Conservation (phyloP, 2,888 invertebrate genomes). For the Formica aserva region DNA sequence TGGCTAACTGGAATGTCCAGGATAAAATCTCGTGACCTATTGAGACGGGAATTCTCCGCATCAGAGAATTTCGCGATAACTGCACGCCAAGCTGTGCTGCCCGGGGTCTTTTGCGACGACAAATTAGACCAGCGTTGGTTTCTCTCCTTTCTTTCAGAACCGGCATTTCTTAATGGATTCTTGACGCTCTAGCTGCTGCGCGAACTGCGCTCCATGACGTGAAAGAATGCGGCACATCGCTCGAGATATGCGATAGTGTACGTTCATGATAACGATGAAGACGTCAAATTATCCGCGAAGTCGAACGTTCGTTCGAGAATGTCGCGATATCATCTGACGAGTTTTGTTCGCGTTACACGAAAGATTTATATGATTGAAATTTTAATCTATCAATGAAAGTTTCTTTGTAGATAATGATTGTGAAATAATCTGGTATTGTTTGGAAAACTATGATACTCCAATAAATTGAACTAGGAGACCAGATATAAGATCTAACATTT, state of each 20-base stretch:
- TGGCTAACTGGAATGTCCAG: slow-evolving; percentile 31
- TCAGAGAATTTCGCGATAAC: slow-evolving; percentile 70
- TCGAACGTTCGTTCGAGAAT: slow-evolving; percentile 27
- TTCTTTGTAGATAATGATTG: not conserved
- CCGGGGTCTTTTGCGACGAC: slow-evolving; percentile 55
- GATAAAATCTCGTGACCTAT: slow-evolving; percentile 67
- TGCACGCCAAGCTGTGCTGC: slow-evolving; percentile 69
- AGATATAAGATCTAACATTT: not conserved
- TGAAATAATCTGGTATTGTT: not conserved
- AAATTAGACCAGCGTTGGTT: slow-evolving; percentile 69
- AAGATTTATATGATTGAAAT: not conserved
- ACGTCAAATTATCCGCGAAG: slow-evolving; percentile 31
- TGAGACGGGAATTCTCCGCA: slow-evolving; percentile 62
- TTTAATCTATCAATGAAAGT: not conserved
- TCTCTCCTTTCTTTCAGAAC: slow-evolving; percentile 50
- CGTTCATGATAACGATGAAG: slow-evolving; percentile 29
- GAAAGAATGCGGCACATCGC: slow-evolving; percentile 49
- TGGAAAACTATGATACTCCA: not conserved
- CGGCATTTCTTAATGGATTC: slow-evolving; percentile 74
- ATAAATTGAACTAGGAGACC: not conserved
- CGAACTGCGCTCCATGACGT: slow-evolving; percentile 45
- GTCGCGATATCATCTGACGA: slow-evolving; percentile 18
- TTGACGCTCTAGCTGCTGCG: slow-evolving; percentile 60
- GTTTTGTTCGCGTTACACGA: not conserved
- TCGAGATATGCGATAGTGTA: slow-evolving; percentile 39